Base-by-base conservation (phyloP, 1,140 invertebrate genomes). In the Ditylenchus dipsaci region DNA sequence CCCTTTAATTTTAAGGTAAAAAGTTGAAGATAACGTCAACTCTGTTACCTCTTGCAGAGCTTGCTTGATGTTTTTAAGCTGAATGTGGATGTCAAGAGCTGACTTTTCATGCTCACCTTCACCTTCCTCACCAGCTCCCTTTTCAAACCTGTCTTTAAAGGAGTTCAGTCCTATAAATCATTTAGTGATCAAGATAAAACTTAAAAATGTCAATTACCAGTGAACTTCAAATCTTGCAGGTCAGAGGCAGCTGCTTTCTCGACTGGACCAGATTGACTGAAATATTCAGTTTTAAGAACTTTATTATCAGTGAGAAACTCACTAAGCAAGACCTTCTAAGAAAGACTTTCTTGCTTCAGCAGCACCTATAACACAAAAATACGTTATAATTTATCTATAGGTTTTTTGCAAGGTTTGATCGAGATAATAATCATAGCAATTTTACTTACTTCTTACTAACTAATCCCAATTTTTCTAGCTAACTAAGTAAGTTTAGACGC, bases 71-170 rank as follows among this genome's bases (percentile, higher is more conserved):
- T 26, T 38, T 65, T 29, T 65, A 8, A 65, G 42, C 23, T 65
- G 63, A 60, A 65, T 38, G 45, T 65, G n/a, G 42, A 65, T 56
- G 78, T 78, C 7, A 82, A 65, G 63, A 82, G 79, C 63, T 76
- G 67, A 63, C 80, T 82, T 79, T 70, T 64, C 73, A 75, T 57
- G 81, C 67, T 30, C 70, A 23, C 68, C 58, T 17, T 68, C 78
- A 33, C 33, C 64, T 26, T 63, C 61, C 15, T 78, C 73, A 61
- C 68, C 73, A 8, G 8, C 70, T 59, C 80, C 80, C 56, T 78
- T 74, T 62, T 81, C 79, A 67, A 81, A 81, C 53, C 68, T 68
- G 60, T 82, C 78, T 66, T 81, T 81, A 67, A 82, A 81, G 30
- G 76, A 60, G 60, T 67, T 68, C 53, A 82, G 57, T 45, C 70